Conservation (phyloP, 2,888 invertebrate genomes). For the Ligdia adustata region DNA sequence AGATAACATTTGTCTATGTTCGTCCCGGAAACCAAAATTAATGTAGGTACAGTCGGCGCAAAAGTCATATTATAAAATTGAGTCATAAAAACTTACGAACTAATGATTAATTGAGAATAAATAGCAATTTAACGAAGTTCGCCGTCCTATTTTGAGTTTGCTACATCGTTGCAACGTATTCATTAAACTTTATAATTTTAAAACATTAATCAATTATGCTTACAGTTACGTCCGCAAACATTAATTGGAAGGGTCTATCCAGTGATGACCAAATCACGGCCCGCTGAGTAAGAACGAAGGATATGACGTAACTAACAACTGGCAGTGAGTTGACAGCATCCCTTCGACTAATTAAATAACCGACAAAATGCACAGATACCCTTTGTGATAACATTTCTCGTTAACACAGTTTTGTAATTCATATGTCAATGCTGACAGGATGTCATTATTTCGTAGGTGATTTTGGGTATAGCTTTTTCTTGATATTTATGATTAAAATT, state of each 20-base stretch:
- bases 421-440: not conserved
- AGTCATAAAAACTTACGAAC: too few relatives aligned
- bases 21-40: too few relatives aligned
- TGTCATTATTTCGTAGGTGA: too few relatives aligned
- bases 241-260: constrained; percentile 29
- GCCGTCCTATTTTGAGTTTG: too few relatives aligned
- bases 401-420: constrained; percentile 11
- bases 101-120: too few relatives aligned
- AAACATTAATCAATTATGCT: not conserved
- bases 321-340: constrained; percentile 27
- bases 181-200: not conserved
- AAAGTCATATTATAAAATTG: too few relatives aligned
- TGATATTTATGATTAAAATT: too few relatives aligned
- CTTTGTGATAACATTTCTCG: constrained; percentile 16
- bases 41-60: too few relatives aligned
- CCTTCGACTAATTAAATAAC: constrained; percentile 34
- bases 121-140: too few relatives aligned
- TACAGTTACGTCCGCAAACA: not conserved
- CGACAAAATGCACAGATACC: constrained; percentile 24
- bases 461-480: too few relatives aligned
- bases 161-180: too few relatives aligned
- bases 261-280: constrained; percentile 34
- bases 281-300: constrained; percentile 31
- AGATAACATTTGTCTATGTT: too few relatives aligned
- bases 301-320: constrained; percentile 29